Conservation (phyloP, 2,113 vertebrate genomes). For the Apteryx mantelli region DNA sequence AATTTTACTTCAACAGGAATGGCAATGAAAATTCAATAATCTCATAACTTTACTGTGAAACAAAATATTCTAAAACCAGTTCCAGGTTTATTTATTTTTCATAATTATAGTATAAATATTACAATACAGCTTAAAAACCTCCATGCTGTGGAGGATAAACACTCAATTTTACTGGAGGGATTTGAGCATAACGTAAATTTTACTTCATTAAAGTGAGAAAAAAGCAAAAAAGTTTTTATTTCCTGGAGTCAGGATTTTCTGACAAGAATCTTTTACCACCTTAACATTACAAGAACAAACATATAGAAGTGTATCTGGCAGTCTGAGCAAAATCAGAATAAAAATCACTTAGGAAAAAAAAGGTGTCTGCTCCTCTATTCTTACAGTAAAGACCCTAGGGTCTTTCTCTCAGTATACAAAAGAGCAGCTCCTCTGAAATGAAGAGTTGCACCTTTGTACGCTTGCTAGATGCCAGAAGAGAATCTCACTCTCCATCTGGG, state of each 20-base stretch:
- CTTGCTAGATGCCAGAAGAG: not conserved
- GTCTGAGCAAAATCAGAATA: not conserved
- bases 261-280: not conserved
- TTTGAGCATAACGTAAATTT: not conserved
- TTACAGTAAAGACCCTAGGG: not conserved
- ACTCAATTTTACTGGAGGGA: not conserved
- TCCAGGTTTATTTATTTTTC: constrained; percentile 50
- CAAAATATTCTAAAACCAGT: constrained; percentile 30
- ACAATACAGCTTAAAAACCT: not conserved
- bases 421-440: not conserved
- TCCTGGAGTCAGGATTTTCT: not conserved
- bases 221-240: not conserved
- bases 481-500: not conserved
- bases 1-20: not conserved
- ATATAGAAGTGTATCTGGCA: not conserved
- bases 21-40: not conserved
- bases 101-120: constrained; percentile 54
- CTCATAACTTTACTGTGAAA: not conserved
- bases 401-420: not conserved
- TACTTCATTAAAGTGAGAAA: constrained; percentile 1
- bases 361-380: not conserved
- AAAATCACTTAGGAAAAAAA: not conserved
- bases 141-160: not conserved
- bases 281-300: not conserved
- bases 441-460: not conserved